Conservation (phyloP, 2,888 invertebrate genomes). For the Achlya flavicornis region DNA sequence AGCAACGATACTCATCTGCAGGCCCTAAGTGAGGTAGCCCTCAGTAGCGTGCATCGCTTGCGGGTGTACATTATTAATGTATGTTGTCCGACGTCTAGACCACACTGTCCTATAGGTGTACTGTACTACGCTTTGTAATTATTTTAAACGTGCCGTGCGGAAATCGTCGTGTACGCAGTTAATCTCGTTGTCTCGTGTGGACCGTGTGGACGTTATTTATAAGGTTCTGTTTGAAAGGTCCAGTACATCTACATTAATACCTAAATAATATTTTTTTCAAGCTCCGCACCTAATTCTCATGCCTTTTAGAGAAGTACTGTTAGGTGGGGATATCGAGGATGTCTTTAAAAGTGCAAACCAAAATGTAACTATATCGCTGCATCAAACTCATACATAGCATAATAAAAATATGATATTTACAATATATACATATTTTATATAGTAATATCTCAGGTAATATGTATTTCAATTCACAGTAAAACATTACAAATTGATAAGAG, state of each 20-base stretch:
- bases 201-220: constrained; percentile 39
- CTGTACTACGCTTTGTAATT: constrained; percentile 52
- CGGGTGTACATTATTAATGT: constrained; percentile 43
- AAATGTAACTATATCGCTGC: too few species aligned
- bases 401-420: too few species aligned
- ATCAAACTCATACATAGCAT: too few species aligned
- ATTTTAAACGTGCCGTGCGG: constrained; percentile 61
- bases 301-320: too few species aligned
- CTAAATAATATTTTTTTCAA: too few species aligned
- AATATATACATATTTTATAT: too few species aligned
- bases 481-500: too few species aligned
- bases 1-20: constrained; percentile 38
- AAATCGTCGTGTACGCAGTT: constrained; percentile 55
- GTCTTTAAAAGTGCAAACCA: too few species aligned
- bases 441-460: too few species aligned
- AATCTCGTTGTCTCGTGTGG: constrained; percentile 51
- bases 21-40: constrained; percentile 34
- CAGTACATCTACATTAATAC: not conserved
- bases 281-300: too few species aligned
- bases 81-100: constrained; percentile 14
- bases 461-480: too few species aligned
- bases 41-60: constrained; percentile 29
- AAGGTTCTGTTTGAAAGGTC: not conserved
- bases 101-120: constrained; percentile 34
- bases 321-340: too few species aligned